Evolutionary conservation across 2,797 vertebrate genomes (phyloP).

Genomic region (Diplodus sargus): DNA sequence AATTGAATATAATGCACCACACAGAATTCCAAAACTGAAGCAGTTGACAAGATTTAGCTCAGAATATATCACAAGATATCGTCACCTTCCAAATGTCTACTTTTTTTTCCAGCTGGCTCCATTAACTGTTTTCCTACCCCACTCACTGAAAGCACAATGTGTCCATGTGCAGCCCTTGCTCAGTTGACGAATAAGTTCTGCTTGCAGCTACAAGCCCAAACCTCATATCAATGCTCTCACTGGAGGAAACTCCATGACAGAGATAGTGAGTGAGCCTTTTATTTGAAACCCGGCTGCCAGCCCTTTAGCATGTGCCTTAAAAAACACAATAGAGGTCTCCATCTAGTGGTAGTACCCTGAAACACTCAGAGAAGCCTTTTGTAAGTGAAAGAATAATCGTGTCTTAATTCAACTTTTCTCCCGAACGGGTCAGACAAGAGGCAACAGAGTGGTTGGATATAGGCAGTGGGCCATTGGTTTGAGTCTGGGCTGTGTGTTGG

Average conservation of each 20-base stretch:
- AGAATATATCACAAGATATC: background rate
- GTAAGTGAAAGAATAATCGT: background rate
- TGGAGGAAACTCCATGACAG: background rate
- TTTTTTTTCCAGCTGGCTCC: conserved; percentile 16
- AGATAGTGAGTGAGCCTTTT: background rate
- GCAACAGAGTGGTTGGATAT: no score
- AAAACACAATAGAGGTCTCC: conserved; percentile 14
- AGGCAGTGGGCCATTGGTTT: no score
- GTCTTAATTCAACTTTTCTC: background rate
- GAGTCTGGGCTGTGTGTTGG: no score
- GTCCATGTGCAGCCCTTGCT: conserved; percentile 10
- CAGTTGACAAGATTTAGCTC: background rate
- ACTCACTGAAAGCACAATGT: conserved; percentile 4
- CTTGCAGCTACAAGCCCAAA: conserved; percentile 10
- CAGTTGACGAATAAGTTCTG: conserved; percentile 29
- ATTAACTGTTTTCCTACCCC: conserved; percentile 6
- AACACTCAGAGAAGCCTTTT: no score
- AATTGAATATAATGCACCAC: background rate
- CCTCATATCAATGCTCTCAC: conserved; percentile 16
- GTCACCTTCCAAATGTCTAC: background rate
- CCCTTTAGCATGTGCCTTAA: background rate
- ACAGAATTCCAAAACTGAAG: background rate
- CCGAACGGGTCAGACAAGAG: no score
- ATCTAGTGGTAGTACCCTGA: conserved; percentile 37
- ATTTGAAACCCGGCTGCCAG: background rate